These are phyloP conservation scores for Mobula hypostoma DNA, from an alignment of 2,113 vertebrate genomes.

Conservation along the genomic window DNA sequence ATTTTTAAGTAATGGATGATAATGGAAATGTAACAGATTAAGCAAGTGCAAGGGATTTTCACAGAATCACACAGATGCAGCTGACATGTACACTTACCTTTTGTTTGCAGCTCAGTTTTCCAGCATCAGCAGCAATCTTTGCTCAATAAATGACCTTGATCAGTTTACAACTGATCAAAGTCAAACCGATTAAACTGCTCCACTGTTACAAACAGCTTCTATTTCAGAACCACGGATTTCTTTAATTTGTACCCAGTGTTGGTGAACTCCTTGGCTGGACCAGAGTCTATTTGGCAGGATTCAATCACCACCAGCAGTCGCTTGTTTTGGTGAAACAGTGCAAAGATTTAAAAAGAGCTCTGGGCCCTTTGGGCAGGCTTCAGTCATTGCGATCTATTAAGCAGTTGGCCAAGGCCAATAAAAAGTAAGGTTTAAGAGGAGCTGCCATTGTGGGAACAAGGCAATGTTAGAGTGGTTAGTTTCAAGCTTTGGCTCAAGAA, in stretches of 20 bases:
- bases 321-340: too few species aligned
- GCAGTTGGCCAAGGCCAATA: too few species aligned
- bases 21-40: background rate
- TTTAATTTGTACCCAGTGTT: background rate
- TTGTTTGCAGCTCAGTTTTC: background rate
- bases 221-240: background rate
- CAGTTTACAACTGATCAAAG: background rate
- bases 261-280: background rate
- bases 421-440: too few species aligned
- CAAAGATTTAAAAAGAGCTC: too few species aligned
- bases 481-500: too few species aligned
- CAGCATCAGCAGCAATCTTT: background rate
- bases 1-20: background rate
- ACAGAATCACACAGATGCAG: background rate
- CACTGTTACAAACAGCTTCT: background rate
- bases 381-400: too few species aligned
- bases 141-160: background rate
- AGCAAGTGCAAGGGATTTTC: background rate
- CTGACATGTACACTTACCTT: background rate
- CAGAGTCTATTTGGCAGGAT: too few species aligned
- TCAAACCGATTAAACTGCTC: background rate
- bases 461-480: too few species aligned
- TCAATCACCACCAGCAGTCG: too few species aligned
- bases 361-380: too few species aligned
- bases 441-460: too few species aligned